phyloP scores from a whole-genome alignment of 2,888 invertebrate genomes.

The Drosophila siamana region DNA sequence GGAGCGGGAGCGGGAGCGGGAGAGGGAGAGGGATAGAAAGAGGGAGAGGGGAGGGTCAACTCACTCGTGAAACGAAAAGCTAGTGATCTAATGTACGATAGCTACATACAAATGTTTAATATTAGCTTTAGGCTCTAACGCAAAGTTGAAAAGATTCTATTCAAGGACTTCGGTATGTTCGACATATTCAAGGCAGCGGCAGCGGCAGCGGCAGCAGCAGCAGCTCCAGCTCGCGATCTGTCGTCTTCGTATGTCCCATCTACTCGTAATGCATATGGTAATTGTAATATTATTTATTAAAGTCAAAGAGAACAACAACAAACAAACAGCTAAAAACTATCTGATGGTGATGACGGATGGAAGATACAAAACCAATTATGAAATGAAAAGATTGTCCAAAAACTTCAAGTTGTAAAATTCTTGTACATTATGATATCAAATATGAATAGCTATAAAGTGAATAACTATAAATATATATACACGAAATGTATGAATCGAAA shows the following conservation, averaged over 20 bases:
- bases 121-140: constrained; percentile 65
- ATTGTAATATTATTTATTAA: constrained; percentile 74
- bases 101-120: constrained; percentile 78
- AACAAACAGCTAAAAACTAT: constrained; percentile 7
- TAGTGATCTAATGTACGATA: constrained; percentile 80
- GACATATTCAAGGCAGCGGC: constrained; percentile 19
- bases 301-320: constrained; percentile 30
- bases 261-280: constrained; percentile 69
- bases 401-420: constrained; percentile 80
- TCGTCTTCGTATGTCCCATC: constrained; percentile 53
- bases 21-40: too few relatives aligned
- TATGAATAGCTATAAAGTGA: constrained; percentile 21
- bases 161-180: constrained; percentile 39
- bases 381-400: constrained; percentile 80
- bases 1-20: neutral
- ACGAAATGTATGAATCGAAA: constrained; percentile 5
- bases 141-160: constrained; percentile 50
- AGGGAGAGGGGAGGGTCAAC: constrained; percentile 37
- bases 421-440: constrained; percentile 67
- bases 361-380: constrained; percentile 56
- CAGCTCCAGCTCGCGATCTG: constrained; percentile 36
- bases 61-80: constrained; percentile 79
- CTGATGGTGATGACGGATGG: constrained; percentile 16
- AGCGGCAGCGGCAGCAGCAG: too few relatives aligned
- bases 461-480: constrained; percentile 24